These are phyloP conservation scores for Palythoa grandis DNA, from an alignment of 92 coral and sea anemone species.

Conservation along the genomic window DNA sequence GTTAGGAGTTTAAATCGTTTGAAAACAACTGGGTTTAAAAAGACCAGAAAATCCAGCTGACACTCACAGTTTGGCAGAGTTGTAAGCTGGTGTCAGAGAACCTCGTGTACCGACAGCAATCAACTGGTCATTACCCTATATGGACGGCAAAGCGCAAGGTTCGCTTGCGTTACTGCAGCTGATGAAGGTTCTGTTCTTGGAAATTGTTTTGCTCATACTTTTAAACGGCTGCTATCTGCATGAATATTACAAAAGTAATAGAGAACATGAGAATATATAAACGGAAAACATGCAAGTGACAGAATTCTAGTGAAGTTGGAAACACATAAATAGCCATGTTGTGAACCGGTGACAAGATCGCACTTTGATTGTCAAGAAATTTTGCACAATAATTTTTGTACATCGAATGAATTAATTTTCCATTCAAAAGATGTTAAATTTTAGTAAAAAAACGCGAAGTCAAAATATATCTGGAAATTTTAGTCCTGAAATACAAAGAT, in stretches of 20 bases:
- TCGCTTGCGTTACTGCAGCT: constrained; percentile 24
- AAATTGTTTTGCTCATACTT: neutral
- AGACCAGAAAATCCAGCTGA: neutral
- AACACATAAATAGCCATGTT: constrained; percentile 38
- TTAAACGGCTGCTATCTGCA: neutral
- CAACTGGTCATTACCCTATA: constrained; percentile 36
- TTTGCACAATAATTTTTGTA: neutral
- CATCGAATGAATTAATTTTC: constrained; percentile 10
- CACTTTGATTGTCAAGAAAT: constrained; percentile 28
- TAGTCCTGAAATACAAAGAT: neutral
- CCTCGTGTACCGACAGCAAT: constrained; percentile 3
- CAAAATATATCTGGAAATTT: neutral
- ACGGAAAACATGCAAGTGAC: neutral
- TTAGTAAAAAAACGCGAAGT: neutral
- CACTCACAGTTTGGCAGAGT: constrained; percentile 33
- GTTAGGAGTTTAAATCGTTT: neutral
- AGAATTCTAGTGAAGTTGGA: neutral
- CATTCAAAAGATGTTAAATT: constrained; percentile 28
- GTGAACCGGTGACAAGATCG: constrained; percentile 26
- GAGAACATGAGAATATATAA: neutral
- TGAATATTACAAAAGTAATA: neutral
- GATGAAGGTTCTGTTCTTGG: constrained; percentile 25
- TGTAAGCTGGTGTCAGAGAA: constrained; percentile 38
- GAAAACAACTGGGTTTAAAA: neutral
- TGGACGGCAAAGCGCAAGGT: constrained; percentile 11